Evolutionary conservation across 2,113 vertebrate species (phyloP).

Genomic region (Gobio gobio): DNA sequence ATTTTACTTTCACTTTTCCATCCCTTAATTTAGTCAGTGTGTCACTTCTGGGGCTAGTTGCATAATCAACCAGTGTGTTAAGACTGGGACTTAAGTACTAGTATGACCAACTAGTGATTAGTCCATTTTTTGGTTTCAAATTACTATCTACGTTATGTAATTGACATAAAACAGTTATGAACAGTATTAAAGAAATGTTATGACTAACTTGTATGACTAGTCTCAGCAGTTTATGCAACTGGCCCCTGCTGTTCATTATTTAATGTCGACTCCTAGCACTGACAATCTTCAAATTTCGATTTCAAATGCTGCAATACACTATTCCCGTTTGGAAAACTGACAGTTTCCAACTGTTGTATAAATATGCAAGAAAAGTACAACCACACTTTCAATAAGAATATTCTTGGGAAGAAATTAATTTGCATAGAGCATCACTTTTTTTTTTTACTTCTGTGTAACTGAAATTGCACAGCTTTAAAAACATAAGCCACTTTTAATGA

Average conservation of each 20-base stretch:
- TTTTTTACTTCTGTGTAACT: slow-evolving; percentile 72
- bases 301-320: slow-evolving; percentile 56
- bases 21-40: slow-evolving; percentile 59
- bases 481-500: slow-evolving; percentile 61
- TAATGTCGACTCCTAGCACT: slow-evolving; percentile 59
- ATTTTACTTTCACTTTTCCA: slow-evolving; percentile 57
- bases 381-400: slow-evolving; percentile 69
- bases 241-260: slow-evolving; percentile 47
- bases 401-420: slow-evolving; percentile 71
- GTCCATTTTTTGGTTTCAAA: too few species aligned
- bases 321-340: slow-evolving; percentile 71
- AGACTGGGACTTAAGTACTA: too few species aligned
- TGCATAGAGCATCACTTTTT: slow-evolving; percentile 78
- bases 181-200: too few species aligned
- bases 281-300: neutral
- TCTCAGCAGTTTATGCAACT: too few species aligned
- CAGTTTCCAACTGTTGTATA: slow-evolving; percentile 69
- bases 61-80: too few species aligned
- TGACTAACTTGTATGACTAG: too few species aligned
- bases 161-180: too few species aligned
- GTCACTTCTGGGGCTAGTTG: slow-evolving; percentile 39
- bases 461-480: slow-evolving; percentile 63
- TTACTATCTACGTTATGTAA: too few species aligned
- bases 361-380: slow-evolving; percentile 67
- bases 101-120: too few species aligned